Conservation (phyloP, 2,797 vertebrate species). For the Manis crassicaudata region DNA sequence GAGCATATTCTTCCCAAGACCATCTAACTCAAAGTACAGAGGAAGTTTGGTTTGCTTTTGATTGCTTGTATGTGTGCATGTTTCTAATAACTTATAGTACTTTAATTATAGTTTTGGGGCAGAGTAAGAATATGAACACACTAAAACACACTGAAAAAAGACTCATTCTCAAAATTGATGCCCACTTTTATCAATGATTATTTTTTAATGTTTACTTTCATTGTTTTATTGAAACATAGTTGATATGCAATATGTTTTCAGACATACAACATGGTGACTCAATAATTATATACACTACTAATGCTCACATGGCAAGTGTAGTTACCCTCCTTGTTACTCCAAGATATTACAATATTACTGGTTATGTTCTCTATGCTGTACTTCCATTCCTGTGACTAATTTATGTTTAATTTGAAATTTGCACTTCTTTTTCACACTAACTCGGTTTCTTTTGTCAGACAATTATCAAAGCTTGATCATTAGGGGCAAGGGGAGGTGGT, state of each 20-base stretch:
- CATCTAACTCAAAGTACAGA: background rate
- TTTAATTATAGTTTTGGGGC: background rate
- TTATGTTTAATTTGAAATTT: too few species aligned
- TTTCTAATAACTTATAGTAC: background rate
- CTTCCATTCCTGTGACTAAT: too few species aligned
- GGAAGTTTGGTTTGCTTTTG: background rate
- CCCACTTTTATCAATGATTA: background rate
- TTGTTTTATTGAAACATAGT: too few species aligned
- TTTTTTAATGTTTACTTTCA: background rate
- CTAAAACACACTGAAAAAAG: background rate
- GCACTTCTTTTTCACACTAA: background rate
- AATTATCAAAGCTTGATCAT: background rate
- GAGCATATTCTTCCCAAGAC: background rate
- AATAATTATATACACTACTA: too few species aligned
- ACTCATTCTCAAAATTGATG: background rate
- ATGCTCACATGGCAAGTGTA: too few species aligned
- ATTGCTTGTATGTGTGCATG: background rate
- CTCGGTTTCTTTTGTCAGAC: conserved; percentile 19
- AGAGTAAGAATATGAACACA: background rate
- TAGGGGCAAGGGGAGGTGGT: background rate
- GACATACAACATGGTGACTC: too few species aligned
- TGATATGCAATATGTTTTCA: too few species aligned
- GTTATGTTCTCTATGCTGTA: too few species aligned
- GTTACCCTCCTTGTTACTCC: too few species aligned
- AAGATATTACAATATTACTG: too few species aligned